Evolutionary conservation across 2,888 invertebrate genomes (phyloP), one percentile per base, ranked within the genome.

Genomic region (Zele albiditarsus): DNA sequence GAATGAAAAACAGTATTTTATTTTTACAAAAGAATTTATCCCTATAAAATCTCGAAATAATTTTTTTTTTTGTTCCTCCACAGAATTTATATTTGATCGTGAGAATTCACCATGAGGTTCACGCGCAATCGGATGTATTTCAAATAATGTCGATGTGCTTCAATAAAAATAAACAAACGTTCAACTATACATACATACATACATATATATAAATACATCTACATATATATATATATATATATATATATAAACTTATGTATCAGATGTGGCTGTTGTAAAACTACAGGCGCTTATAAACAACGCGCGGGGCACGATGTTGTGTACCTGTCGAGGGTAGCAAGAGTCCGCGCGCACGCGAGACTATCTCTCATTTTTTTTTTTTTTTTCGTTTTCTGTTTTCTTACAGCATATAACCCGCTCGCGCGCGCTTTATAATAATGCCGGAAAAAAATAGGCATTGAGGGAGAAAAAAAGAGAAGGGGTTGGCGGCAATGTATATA

Each of bases 271-370:
- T 62, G 49, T 67, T 71, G 66, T 75, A 60, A 53, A 75, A 31
- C 67, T 66, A 65, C 20, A 28, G 60, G 25, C 25, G 33, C 58
- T 62, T 67, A 75, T 71, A 75, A 75, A 74, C 70, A 75, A 75
- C 60, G 62, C 27, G 27, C 46, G 23, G 38, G 28, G 28, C 49
- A 23, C 58, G 71, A 74, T 65, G 73, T 73, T 66, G 74, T 53
- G 53, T 74, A 74, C 69, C 74, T 74, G 74, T 74, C 74, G 62
- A 38, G 74, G 63, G 74, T 69, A 74, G 69, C 69, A 62, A 68
- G 62, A 74, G 71, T 28, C 69, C 20, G 31, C 27, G 49, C 38
- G 58, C 70, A 74, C 70, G 70, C 74, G 74, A 74, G 53, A 62
- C 70, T 60, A 27, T n/a, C 57, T 58, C 42, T 60, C 33, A 23